Conservation (phyloP, 2,888 invertebrate species). For the Craniophora ligustri region DNA sequence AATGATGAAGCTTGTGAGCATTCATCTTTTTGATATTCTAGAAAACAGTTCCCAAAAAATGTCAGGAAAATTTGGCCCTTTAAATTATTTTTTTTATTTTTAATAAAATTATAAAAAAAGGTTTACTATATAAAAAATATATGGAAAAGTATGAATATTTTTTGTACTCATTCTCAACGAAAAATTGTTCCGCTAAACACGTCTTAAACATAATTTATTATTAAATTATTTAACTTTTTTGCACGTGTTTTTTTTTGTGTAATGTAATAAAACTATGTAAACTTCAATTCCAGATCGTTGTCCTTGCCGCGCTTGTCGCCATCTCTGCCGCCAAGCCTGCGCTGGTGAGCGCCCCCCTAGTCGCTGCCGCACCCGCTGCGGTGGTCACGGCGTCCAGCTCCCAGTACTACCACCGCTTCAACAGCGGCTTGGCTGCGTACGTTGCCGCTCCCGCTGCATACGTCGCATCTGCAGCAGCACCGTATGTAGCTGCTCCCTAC, state of each 20-base stretch:
- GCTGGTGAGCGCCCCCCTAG: constrained; percentile 70
- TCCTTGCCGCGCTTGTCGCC: constrained; percentile 77
- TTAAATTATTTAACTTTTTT: too few species aligned
- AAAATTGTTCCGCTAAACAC: too few species aligned
- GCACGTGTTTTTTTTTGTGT: too few species aligned
- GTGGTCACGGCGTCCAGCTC: constrained; percentile 91
- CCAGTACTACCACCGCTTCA: constrained; percentile 91
- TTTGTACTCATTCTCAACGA: too few species aligned
- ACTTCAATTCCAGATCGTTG: constrained; percentile 66
- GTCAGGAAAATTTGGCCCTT: background rate
- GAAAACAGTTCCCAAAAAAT: background rate
- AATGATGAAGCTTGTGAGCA: constrained; percentile 85
- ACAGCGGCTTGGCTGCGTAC: constrained; percentile 86
- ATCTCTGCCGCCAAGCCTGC: constrained; percentile 76
- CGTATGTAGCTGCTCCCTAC: constrained; percentile 69
- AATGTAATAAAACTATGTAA: too few species aligned
- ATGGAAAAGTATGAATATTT: too few species aligned
- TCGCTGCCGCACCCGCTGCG: constrained; percentile 80
- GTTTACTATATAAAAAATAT: too few species aligned
- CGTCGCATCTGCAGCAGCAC: constrained; percentile 58
- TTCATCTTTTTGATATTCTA: background rate
- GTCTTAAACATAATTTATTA: too few species aligned
- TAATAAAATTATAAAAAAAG: too few species aligned
- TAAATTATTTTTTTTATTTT: too few species aligned
- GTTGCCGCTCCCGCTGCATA: constrained; percentile 60